phyloP scores from a whole-genome alignment of 1,140 invertebrate species.

The Dryas iulia region DNA sequence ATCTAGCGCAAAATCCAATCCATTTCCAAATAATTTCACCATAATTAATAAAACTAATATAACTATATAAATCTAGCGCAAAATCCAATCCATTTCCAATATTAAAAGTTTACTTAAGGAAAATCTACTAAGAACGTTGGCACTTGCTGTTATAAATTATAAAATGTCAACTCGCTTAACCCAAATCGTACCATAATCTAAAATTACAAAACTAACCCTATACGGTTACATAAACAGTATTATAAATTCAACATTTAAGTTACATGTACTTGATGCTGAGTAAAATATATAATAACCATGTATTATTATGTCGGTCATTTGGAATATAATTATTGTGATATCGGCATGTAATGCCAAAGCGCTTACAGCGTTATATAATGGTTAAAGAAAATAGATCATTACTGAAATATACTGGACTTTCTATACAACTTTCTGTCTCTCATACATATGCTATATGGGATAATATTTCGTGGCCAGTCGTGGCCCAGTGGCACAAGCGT shows the following conservation, averaged over 20 bases:
- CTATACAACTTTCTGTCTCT: not conserved
- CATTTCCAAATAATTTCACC: too few species aligned
- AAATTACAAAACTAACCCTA: not conserved
- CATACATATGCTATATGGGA: not conserved
- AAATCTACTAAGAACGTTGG: too few species aligned
- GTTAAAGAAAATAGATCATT: not conserved
- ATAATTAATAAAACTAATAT: too few species aligned
- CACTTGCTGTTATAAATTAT: too few species aligned
- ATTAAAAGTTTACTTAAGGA: too few species aligned
- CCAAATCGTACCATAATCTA: not conserved
- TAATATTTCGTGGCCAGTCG: too few species aligned
- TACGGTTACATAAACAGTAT: not conserved
- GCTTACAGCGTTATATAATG: not conserved
- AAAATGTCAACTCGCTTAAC: not conserved
- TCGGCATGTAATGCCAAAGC: not conserved
- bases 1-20: too few species aligned
- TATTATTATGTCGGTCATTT: constrained; percentile 3
- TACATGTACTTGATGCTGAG: not conserved
- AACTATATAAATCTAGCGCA: too few species aligned
- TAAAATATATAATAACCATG: not conserved
- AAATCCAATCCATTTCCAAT: too few species aligned
- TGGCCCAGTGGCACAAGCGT: too few species aligned
- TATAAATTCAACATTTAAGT: not conserved
- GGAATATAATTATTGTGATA: not conserved
- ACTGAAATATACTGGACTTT: not conserved